Percentiles rank a stretch among this genome's conserved stretches.
Conservation (phyloP, 1,140 invertebrate genomes). For the Polyergus mexicanus region DNA sequence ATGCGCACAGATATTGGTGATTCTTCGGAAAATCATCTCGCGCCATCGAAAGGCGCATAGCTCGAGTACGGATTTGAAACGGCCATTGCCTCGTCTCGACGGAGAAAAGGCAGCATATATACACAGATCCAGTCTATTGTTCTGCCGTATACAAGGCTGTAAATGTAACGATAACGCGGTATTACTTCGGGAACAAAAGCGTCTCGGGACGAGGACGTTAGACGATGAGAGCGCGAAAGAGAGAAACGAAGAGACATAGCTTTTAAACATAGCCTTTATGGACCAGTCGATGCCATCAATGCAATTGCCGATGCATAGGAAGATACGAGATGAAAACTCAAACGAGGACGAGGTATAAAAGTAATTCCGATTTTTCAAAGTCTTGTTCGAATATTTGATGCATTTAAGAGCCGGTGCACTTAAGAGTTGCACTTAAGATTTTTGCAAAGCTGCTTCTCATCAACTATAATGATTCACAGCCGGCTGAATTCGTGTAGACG, state of each 20-base stretch:
- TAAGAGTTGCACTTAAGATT: not conserved
- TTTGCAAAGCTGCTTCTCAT: slow-evolving; percentile 17
- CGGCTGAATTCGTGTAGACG: not conserved
- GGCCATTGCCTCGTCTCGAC: not conserved
- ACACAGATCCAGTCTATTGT: slow-evolving; percentile 50
- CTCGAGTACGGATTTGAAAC: slow-evolving; percentile 23
- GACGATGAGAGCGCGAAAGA: slow-evolving; percentile 27
- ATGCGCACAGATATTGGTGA: slow-evolving; percentile 37
- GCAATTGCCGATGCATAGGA: slow-evolving; percentile 31
- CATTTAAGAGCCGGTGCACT: not conserved
- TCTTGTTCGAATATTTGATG: not conserved
- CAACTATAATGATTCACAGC: slow-evolving; percentile 51
- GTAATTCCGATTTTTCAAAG: not conserved
- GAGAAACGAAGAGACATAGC: slow-evolving; percentile 51
- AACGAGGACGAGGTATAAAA: not conserved
- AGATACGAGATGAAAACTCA: slow-evolving; percentile 1
- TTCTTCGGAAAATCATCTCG: slow-evolving; percentile 44
- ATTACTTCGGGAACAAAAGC: slow-evolving; percentile 55
- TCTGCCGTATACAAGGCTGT: slow-evolving; percentile 23
- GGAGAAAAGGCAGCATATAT: slow-evolving; percentile 34
- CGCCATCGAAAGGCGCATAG: slow-evolving; percentile 19
- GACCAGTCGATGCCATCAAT: slow-evolving; percentile 64
- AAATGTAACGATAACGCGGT: slow-evolving; percentile 62
- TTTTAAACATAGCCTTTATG: slow-evolving; percentile 67
- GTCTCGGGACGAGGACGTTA: slow-evolving; percentile 43